Conservation (phyloP, 2,888 invertebrate species). For the Drosophila anceps region DNA sequence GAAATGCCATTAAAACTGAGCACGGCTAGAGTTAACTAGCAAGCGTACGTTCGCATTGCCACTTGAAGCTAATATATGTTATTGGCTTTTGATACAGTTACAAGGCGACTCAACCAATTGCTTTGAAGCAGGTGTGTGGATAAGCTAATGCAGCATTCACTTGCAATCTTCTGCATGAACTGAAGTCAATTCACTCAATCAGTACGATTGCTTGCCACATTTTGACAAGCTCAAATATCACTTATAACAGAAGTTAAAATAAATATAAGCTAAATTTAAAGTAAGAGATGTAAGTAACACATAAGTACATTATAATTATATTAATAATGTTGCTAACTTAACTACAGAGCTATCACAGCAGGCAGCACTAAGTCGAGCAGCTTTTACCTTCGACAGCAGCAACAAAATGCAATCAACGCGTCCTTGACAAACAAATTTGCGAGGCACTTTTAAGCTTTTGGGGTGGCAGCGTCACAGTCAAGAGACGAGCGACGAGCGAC, state of each 20-base stretch:
- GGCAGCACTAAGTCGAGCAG: conserved; percentile 8
- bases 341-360: not conserved
- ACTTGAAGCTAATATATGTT: not conserved
- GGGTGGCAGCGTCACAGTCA: conserved; percentile 15
- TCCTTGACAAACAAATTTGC: conserved; percentile 45
- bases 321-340: conserved; percentile 5
- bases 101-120: not conserved
- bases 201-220: not conserved
- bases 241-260: not conserved
- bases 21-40: not conserved
- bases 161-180: not conserved
- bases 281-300: not conserved
- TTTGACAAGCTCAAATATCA: not conserved
- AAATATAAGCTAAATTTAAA: not conserved
- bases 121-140: not conserved
- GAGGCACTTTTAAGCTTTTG: conserved; percentile 27
- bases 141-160: not conserved
- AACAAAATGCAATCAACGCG: conserved; percentile 43
- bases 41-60: not conserved
- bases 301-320: conserved; percentile 4
- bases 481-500: not conserved
- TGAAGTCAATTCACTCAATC: not conserved
- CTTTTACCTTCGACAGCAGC: conserved; percentile 14
- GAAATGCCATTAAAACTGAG: conserved; percentile 15
- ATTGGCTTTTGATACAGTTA: conserved; percentile 3